Evolutionary conservation across 2,888 invertebrate species (phyloP).

Genomic region (Yponomeuta evonymella): DNA sequence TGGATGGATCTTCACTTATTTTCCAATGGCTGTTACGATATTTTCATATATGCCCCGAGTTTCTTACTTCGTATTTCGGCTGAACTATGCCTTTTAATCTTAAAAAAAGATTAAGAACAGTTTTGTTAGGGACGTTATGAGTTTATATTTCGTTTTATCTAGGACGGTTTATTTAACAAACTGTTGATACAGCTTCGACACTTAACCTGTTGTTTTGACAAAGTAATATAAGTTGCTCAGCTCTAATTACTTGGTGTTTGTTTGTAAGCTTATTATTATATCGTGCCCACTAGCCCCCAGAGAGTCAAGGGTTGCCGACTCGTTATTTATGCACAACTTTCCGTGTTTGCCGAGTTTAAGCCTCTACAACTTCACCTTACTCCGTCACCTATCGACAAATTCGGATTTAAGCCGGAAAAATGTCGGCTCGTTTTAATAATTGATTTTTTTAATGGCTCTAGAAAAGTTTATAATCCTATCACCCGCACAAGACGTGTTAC

Average conservation of each 20-base stretch:
- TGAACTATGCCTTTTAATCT: too few species aligned
- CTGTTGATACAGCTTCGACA: constrained; percentile 37
- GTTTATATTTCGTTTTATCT: constrained; percentile 43
- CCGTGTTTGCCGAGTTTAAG: constrained; percentile 43
- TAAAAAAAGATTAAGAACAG: too few species aligned
- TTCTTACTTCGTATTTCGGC: too few species aligned
- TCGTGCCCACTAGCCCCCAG: constrained; percentile 50
- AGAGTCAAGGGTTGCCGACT: constrained; percentile 48
- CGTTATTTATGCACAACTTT: constrained; percentile 63
- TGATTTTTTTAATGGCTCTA: not conserved
- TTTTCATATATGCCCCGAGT: too few species aligned
- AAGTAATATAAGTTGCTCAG: constrained; percentile 57
- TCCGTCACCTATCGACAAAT: constrained; percentile 26
- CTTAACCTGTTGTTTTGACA: constrained; percentile 55
- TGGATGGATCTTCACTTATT: not conserved
- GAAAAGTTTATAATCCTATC: not conserved
- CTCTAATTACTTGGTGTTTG: constrained; percentile 70
- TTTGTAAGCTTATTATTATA: constrained; percentile 60
- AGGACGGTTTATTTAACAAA: constrained; percentile 27
- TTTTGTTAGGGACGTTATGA: not conserved
- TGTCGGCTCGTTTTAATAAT: not conserved
- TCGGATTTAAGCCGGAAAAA: constrained; percentile 21
- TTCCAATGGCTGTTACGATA: too few species aligned
- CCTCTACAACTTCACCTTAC: constrained; percentile 46
- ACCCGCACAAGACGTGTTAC: not conserved